Evolutionary conservation across 1,140 invertebrate genomes (phyloP), one percentile per base, ranked within the genome.

Genomic region (Olivierus martensii): DNA sequence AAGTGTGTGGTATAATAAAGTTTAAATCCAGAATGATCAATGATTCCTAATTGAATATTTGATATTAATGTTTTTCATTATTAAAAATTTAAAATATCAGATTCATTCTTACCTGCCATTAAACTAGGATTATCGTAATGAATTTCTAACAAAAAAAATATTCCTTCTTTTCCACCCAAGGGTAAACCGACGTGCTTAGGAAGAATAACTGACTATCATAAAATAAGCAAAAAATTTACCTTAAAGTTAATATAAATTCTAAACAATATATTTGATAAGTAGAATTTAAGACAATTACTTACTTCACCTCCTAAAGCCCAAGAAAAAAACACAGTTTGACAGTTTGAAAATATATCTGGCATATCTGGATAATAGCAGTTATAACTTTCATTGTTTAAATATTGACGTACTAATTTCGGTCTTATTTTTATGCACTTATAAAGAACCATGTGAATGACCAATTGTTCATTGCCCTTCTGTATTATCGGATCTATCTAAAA

Each of bases 221-320:
- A n/a, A 56, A 34, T 17, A n/a, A n/a, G n/a, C n/a, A n/a, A n/a
- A n/a, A n/a, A n/a, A n/a, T n/a, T n/a, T n/a, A n/a, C n/a, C n/a
- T n/a, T n/a, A n/a, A n/a, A n/a, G n/a, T n/a, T n/a, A n/a, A n/a
- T n/a, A n/a, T n/a, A n/a, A n/a, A n/a, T n/a, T n/a, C n/a, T n/a
- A n/a, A n/a, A n/a, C n/a, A n/a, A n/a, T n/a, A n/a, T n/a, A n/a
- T n/a, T n/a, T n/a, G n/a, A n/a, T n/a, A n/a, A n/a, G n/a, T n/a
- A n/a, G n/a, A n/a, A n/a, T n/a, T n/a, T n/a, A n/a, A n/a, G n/a
- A n/a, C n/a, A n/a, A n/a, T n/a, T 42, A 69, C 70, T 65, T 72
- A 81, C 84, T 83, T 73, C 77, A 41, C 82, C 83, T n/a, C 85
- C 84, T 49, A 82, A 75, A 10, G 82, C 81, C 84, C 85, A 90